phyloP scores from a whole-genome alignment of 2,797 vertebrate species.

The Oophaga sylvatica region DNA sequence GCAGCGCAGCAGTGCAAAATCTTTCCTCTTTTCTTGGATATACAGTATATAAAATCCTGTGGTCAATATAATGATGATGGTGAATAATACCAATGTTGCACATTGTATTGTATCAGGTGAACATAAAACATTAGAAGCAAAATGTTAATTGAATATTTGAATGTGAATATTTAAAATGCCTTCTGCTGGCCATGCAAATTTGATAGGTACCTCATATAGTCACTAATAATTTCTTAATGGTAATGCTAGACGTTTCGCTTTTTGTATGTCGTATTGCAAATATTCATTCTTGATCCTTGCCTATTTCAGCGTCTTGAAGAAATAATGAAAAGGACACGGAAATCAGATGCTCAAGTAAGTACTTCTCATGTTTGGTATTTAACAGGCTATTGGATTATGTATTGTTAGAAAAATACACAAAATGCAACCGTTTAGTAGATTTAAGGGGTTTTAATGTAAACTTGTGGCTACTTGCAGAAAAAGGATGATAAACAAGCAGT shows the following conservation, averaged over 20 bases:
- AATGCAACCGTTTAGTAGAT: neutral
- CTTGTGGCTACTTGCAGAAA: slow-evolving; percentile 67
- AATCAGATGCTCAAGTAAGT: slow-evolving; percentile 82
- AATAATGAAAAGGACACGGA: slow-evolving; percentile 98
- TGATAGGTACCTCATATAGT: neutral
- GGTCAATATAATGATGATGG: too few relatives aligned
- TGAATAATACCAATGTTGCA: too few relatives aligned
- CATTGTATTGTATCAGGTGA: too few relatives aligned
- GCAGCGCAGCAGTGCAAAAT: too few relatives aligned
- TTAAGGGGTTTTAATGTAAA: neutral
- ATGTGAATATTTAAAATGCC: too few relatives aligned
- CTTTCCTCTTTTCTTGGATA: too few relatives aligned
- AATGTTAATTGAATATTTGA: too few relatives aligned
- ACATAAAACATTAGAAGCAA: too few relatives aligned
- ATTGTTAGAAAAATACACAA: neutral
- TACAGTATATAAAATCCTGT: too few relatives aligned
- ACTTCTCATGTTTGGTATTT: neutral
- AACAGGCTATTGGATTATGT: neutral
- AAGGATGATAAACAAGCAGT: slow-evolving; percentile 73
- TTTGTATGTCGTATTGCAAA: neutral
- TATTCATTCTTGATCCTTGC: slow-evolving; percentile 34
- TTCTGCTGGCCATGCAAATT: too few relatives aligned
- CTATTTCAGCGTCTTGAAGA: slow-evolving; percentile 89
- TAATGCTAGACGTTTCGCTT: neutral
- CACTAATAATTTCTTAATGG: neutral